Percentiles rank a stretch among this genome's conserved stretches.
phyloP scores from a whole-genome alignment of 2,888 invertebrate species.

The Drosophila suboccidentalis region DNA sequence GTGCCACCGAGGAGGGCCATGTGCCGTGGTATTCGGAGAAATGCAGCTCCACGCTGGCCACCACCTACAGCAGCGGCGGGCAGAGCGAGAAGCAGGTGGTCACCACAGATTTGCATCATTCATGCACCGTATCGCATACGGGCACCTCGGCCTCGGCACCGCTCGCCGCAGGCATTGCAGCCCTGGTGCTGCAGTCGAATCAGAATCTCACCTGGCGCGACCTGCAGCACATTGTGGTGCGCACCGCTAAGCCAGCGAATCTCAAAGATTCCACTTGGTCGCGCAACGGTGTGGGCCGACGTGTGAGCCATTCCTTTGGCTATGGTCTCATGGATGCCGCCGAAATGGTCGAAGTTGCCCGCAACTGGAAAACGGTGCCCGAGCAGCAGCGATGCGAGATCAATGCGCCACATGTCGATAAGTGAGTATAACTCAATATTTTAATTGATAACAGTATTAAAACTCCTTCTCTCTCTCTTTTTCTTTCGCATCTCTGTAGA shows the following conservation, averaged over 20 bases:
- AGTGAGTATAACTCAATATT: conserved; percentile 86
- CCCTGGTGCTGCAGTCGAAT: conserved; percentile 96
- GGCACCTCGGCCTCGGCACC: conserved; percentile 98
- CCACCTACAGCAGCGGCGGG: conserved; percentile 98
- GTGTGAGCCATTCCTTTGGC: conserved; percentile 99
- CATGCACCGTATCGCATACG: conserved; percentile 96
- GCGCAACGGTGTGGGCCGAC: conserved; percentile 96
- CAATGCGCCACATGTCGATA: conserved; percentile 90
- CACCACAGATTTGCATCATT: conserved; percentile 97
- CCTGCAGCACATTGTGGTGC: conserved; percentile 99
- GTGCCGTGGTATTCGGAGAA: conserved; percentile 99
- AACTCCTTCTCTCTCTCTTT: too few relatives aligned
- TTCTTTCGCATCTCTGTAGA: conserved; percentile 60
- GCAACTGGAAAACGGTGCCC: conserved; percentile 95
- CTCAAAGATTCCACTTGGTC: conserved; percentile 92
- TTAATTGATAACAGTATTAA: not conserved
- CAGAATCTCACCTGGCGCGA: conserved; percentile 98
- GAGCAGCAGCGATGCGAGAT: conserved; percentile 96
- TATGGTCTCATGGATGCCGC: conserved; percentile 98
- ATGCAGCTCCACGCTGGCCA: conserved; percentile 98
- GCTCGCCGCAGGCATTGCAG: conserved; percentile 97
- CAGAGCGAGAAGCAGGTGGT: conserved; percentile 95
- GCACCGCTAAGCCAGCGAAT: conserved; percentile 96
- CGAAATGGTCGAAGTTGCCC: conserved; percentile 96
- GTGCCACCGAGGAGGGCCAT: conserved; percentile 95